Evolutionary conservation across 2,888 invertebrate species (phyloP).

Genomic region (Oxystoma pomonae): DNA sequence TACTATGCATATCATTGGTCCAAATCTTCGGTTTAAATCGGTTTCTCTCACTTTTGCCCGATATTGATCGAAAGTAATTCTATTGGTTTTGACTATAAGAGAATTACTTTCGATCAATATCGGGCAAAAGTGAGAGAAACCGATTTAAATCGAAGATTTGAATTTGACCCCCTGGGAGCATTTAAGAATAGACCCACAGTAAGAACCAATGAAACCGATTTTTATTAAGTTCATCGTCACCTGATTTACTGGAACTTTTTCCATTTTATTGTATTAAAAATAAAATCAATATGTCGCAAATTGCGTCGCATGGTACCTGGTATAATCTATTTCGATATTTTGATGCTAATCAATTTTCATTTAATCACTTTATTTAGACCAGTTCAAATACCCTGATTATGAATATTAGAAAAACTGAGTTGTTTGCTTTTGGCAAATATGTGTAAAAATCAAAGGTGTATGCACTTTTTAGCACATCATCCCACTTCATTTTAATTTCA

Average conservation of each 20-base stretch:
- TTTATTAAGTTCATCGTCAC: background rate
- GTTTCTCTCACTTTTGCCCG: too few relatives aligned
- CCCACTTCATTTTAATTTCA: too few relatives aligned
- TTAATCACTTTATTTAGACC: background rate
- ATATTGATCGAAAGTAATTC: too few relatives aligned
- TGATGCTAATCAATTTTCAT: background rate
- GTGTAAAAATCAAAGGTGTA: background rate
- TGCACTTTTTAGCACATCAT: background rate
- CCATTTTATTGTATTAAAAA: background rate
- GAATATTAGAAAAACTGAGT: background rate
- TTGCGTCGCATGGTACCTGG: background rate
- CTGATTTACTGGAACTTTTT: background rate
- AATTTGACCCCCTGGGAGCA: too few relatives aligned
- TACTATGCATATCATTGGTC: too few relatives aligned
- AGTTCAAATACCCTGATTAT: background rate
- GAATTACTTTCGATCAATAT: too few relatives aligned
- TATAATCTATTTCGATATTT: background rate
- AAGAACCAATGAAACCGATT: too few relatives aligned
- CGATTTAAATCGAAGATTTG: too few relatives aligned
- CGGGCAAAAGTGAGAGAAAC: too few relatives aligned
- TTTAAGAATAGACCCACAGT: too few relatives aligned
- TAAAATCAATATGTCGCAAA: background rate
- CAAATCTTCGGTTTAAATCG: too few relatives aligned
- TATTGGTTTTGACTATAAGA: too few relatives aligned
- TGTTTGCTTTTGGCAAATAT: background rate